A percentile compares a stretch with the other conserved stretches of the same genome.
phyloP scores from a whole-genome alignment of 2,113 vertebrate genomes.

The Brachypodius melanocephalos region DNA sequence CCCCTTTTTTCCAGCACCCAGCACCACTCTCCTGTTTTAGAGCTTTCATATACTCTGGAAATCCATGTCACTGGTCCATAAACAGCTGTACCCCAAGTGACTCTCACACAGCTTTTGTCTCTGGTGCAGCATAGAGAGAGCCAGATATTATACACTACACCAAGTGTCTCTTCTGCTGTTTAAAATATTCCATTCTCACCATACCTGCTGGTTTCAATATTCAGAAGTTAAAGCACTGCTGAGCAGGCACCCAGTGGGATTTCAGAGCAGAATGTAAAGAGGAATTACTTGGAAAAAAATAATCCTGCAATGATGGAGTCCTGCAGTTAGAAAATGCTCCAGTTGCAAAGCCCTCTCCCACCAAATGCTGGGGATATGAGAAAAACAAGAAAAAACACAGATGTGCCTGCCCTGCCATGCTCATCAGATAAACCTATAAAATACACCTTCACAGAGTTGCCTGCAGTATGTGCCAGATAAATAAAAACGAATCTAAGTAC shows the following conservation, averaged over 20 bases:
- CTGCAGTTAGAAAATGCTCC: neutral
- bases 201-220: conserved; percentile 67
- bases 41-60: neutral
- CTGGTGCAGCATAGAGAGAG: neutral
- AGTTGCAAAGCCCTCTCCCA: neutral
- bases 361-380: neutral
- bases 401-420: neutral
- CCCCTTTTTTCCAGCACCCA: neutral
- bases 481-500: neutral
- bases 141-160: neutral
- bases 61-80: neutral
- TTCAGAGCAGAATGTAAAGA: conserved; percentile 35
- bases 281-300: neutral
- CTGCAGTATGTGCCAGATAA: neutral
- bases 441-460: neutral
- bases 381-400: neutral
- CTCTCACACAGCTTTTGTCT: neutral
- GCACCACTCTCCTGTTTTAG: neutral
- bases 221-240: conserved; percentile 48
- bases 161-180: neutral
- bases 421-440: neutral
- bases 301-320: neutral
- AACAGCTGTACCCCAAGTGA: neutral
- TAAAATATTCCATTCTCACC: conserved; percentile 42
- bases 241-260: conserved; percentile 48